Evolutionary conservation across 2,113 vertebrate genomes (phyloP).

Genomic region (Laticauda colubrina): DNA sequence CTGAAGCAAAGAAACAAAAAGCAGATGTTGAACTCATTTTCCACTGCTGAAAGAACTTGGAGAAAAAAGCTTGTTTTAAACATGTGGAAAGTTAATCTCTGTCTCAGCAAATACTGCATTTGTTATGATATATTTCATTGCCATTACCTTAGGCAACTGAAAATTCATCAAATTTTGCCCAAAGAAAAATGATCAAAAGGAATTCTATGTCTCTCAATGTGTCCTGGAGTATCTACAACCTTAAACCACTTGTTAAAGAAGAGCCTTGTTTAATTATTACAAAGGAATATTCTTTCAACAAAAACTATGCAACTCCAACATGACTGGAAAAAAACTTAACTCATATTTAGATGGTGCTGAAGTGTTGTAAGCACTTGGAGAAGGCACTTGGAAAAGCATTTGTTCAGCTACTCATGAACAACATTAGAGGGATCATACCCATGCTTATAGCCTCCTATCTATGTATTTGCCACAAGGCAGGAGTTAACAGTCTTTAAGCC

Average conservation of each 20-base stretch:
- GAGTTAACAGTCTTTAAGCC: neutral
- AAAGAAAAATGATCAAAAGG: neutral
- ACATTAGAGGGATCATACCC: neutral
- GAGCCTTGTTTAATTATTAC: conserved; percentile 43
- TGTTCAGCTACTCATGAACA: neutral
- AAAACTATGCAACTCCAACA: conserved; percentile 28
- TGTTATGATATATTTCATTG: neutral
- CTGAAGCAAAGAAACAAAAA: neutral
- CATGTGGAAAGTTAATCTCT: neutral
- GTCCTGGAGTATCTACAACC: neutral
- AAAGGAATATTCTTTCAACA: conserved; percentile 28
- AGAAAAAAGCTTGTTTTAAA: neutral
- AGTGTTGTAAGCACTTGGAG: neutral
- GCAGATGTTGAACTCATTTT: neutral
- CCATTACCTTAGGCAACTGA: neutral
- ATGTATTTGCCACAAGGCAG: neutral
- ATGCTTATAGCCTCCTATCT: neutral
- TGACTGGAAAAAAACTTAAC: conserved; percentile 20
- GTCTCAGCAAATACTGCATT: neutral
- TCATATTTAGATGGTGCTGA: neutral
- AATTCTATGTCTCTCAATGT: neutral
- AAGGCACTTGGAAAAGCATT: neutral
- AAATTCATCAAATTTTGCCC: conserved; percentile 9
- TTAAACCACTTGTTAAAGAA: neutral
- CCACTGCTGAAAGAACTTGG: conserved; percentile 9